Percentiles rank a stretch among this genome's conserved stretches.
Evolutionary conservation across 1,140 invertebrate genomes (phyloP).

Genomic region (Zeugodacus cucurbitae): DNA sequence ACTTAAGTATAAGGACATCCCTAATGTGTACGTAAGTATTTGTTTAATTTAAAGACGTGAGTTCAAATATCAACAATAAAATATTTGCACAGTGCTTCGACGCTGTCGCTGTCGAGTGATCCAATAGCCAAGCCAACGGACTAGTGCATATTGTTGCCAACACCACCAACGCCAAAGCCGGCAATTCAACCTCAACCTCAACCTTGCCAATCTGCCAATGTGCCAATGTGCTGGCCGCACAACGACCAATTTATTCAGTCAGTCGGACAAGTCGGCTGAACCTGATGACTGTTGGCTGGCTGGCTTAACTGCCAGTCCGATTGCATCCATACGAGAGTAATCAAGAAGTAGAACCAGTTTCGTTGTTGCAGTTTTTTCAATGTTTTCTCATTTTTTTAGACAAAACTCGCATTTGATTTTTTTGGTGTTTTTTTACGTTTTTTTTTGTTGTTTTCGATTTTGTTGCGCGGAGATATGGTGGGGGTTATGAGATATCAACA

Average conservation of each 20-base stretch:
- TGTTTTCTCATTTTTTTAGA: background rate
- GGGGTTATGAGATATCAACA: background rate
- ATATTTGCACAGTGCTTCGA: background rate
- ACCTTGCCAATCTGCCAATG: constrained; percentile 11
- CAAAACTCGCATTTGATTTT: background rate
- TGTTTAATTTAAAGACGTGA: background rate
- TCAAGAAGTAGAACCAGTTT: constrained; percentile 23
- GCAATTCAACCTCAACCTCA: constrained; percentile 17
- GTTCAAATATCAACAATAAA: background rate
- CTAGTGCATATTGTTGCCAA: background rate
- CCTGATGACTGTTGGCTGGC: background rate
- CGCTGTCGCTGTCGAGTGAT: background rate
- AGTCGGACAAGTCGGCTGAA: background rate
- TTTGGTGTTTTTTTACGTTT: background rate
- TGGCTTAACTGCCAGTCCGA: background rate
- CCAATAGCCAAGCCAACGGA: background rate
- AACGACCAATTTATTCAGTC: background rate
- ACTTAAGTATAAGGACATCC: background rate
- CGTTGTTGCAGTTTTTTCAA: background rate
- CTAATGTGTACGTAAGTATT: background rate
- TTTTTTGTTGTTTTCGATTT: background rate
- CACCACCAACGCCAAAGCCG: background rate
- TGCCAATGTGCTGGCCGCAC: background rate
- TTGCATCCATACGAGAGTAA: background rate
- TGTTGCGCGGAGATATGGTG: background rate